Percentiles rank a stretch among this genome's conserved stretches.
phyloP scores from a whole-genome alignment of 1,140 invertebrate species.

The Macrobrachium nipponense region DNA sequence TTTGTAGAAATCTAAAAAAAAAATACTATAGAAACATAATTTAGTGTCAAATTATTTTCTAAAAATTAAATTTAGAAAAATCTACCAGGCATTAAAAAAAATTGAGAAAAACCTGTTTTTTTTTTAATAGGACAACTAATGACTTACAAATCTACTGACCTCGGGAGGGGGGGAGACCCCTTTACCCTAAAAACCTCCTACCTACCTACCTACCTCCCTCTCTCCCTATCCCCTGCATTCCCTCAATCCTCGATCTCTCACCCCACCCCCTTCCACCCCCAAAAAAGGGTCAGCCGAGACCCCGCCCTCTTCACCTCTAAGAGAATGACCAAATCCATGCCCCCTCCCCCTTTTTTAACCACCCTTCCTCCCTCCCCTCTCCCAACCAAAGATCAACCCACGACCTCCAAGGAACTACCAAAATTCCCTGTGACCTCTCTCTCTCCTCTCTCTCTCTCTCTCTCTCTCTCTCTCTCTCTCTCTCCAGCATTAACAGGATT shows the following conservation, averaged over 20 bases:
- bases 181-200: no score
- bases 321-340: neutral
- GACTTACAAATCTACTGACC: no score
- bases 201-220: neutral
- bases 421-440: neutral
- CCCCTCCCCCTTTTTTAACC: neutral
- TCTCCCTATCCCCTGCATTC: no score
- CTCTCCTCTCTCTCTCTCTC: conserved; percentile 31
- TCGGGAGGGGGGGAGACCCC: no score
- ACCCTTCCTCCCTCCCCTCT: neutral
- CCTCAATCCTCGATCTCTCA: neutral
- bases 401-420: neutral
- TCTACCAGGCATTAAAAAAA: neutral
- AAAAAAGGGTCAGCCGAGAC: no score
- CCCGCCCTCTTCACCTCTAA: no score
- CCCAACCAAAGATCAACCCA: neutral
- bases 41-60: no score
- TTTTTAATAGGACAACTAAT: no score
- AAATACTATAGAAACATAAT: neutral
- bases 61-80: no score
- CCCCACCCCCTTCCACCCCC: neutral
- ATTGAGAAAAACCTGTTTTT: neutral
- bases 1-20: neutral
- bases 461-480: conserved; percentile 4
- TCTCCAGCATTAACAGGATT: neutral